These are phyloP conservation scores for Craterocephalus amniculus DNA, from an alignment of 2,797 vertebrate genomes.

Conservation along the genomic window DNA sequence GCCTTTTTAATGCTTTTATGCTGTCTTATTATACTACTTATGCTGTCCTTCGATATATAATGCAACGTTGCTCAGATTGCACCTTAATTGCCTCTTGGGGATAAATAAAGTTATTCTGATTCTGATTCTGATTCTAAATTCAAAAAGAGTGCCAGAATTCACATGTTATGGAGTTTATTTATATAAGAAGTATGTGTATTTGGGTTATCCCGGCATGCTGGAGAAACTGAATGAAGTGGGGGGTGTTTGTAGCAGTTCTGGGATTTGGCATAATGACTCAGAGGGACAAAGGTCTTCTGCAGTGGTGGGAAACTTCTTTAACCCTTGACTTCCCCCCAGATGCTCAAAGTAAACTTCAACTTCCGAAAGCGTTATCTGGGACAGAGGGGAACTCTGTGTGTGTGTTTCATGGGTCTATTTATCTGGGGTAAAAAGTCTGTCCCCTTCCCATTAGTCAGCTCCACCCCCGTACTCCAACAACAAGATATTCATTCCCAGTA, in stretches of 20 bases:
- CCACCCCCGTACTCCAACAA: slow-evolving; percentile 16
- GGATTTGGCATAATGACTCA: slow-evolving; percentile 58
- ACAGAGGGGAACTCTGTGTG: slow-evolving; percentile 40
- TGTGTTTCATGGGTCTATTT: slow-evolving; percentile 30
- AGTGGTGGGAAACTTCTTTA: slow-evolving; percentile 83
- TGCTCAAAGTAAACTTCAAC: slow-evolving; percentile 78
- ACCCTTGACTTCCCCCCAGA: slow-evolving; percentile 79
- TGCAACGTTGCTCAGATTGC: too few relatives aligned
- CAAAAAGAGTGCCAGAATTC: background rate
- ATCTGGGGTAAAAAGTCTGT: slow-evolving; percentile 41
- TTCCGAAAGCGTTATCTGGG: slow-evolving; percentile 76
- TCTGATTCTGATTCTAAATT: too few relatives aligned
- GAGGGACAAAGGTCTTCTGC: slow-evolving; percentile 68
- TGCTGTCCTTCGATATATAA: too few relatives aligned
- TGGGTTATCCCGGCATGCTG: background rate
- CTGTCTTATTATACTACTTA: too few relatives aligned
- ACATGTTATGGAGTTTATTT: slow-evolving; percentile 3
- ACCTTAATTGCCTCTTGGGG: too few relatives aligned
- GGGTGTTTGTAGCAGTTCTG: slow-evolving; percentile 41
- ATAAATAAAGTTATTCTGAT: too few relatives aligned
- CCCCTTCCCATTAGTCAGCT: slow-evolving; percentile 41
- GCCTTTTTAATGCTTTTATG: too few relatives aligned
- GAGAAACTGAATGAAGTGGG: slow-evolving; percentile 37
- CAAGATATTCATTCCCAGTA: slow-evolving; percentile 28
- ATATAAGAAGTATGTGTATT: slow-evolving; percentile 11